Percentiles rank a stretch among this genome's conserved stretches.
Evolutionary conservation across 2,797 vertebrate species (phyloP).

Genomic region (Bucorvus abyssinicus): DNA sequence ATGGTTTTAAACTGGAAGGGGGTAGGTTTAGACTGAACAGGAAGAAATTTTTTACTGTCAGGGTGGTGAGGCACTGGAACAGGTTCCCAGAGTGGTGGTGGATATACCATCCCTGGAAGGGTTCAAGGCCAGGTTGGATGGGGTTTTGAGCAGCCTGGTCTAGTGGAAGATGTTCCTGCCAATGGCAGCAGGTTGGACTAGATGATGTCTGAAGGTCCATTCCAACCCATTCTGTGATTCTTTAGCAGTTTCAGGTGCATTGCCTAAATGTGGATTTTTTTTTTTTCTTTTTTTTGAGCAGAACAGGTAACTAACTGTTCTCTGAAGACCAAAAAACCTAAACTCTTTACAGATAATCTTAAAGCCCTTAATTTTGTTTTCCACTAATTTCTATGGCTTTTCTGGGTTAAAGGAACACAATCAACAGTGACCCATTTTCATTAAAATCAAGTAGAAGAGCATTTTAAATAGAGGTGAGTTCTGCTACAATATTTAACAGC

Average conservation of each 20-base stretch:
- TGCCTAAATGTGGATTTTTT: background rate
- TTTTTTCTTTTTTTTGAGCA: background rate
- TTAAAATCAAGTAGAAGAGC: background rate
- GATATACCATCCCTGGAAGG: background rate
- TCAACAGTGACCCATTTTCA: background rate
- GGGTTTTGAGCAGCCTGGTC: background rate
- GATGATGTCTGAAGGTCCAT: background rate
- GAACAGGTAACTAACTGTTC: background rate
- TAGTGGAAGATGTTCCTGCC: background rate
- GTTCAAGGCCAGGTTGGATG: background rate
- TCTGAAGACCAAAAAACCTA: background rate
- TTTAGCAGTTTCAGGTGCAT: background rate
- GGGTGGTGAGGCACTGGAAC: background rate
- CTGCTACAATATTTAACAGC: background rate
- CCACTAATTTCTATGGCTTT: background rate
- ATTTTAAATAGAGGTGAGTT: background rate
- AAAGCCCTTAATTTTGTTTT: background rate
- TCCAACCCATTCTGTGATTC: background rate
- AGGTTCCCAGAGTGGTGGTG: background rate
- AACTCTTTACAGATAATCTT: background rate
- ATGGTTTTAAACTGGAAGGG: background rate
- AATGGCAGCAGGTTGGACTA: background rate
- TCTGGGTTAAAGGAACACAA: background rate
- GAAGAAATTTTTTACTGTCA: background rate
- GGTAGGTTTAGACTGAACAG: background rate